phyloP scores from a whole-genome alignment of 35 echinoderm and acorn worm species.

The Nesometra sesokonis region DNA sequence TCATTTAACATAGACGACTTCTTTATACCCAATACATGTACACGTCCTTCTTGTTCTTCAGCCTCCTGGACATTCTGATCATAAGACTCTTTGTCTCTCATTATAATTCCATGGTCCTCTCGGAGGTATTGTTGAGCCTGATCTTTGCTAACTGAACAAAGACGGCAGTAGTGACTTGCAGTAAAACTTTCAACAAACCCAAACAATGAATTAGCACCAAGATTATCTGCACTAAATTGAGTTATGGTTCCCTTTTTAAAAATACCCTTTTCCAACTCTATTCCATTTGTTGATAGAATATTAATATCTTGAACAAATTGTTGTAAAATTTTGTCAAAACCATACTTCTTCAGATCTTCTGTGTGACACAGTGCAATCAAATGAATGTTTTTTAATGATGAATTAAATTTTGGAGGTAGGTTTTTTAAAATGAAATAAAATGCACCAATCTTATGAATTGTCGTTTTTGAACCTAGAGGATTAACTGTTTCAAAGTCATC shows the following conservation, averaged over 20 bases:
- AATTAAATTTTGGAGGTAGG: constrained; percentile 32
- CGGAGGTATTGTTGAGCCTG: neutral
- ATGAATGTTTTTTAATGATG: constrained; percentile 34
- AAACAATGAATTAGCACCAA: constrained; percentile 17
- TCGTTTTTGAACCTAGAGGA: constrained; percentile 38
- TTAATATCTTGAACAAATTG: constrained; percentile 32
- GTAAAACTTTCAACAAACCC: neutral
- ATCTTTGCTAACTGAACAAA: neutral
- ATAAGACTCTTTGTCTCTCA: neutral
- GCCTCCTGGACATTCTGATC: neutral
- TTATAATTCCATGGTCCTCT: neutral
- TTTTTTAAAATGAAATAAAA: constrained; percentile 41
- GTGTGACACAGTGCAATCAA: constrained; percentile 27
- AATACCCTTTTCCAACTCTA: constrained; percentile 16
- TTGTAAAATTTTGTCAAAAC: constrained; percentile 20
- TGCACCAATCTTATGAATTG: constrained; percentile 32
- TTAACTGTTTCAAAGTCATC: constrained; percentile 32
- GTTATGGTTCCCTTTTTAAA: constrained; percentile 33
- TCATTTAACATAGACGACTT: neutral
- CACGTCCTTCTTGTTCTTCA: neutral
- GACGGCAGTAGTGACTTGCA: neutral
- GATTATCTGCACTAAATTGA: constrained; percentile 44
- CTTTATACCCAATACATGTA: constrained; percentile 10
- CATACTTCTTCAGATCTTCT: constrained; percentile 44
- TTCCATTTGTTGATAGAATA: constrained; percentile 13